Evolutionary conservation across 2,113 vertebrate genomes (phyloP).

Genomic region (Pelusios castaneus): DNA sequence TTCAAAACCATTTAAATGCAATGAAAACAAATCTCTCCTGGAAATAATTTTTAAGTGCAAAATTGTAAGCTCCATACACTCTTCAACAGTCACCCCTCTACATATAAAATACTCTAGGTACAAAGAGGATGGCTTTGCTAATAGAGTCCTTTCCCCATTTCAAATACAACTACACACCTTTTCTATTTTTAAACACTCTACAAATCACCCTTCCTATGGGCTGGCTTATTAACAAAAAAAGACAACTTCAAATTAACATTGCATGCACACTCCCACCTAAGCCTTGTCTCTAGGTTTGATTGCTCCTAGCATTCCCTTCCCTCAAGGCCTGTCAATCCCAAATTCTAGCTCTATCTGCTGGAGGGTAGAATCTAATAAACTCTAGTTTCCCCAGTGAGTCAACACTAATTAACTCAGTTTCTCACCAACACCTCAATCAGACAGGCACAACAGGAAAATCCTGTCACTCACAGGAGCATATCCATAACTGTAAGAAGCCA

Average conservation of each 20-base stretch:
- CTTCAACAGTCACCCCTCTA: fast-evolving
- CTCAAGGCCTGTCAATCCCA: fast-evolving
- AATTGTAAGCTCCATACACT: neutral
- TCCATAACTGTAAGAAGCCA: fast-evolving
- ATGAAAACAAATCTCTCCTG: neutral
- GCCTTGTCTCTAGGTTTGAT: neutral
- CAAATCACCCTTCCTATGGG: neutral
- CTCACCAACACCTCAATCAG: fast-evolving
- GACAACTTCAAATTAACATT: neutral
- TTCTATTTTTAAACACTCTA: neutral
- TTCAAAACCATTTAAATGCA: neutral
- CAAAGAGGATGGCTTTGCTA: fast-evolving
- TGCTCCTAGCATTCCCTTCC: neutral
- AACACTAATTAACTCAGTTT: fast-evolving
- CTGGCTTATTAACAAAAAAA: neutral
- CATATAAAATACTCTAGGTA: fast-evolving
- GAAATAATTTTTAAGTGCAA: neutral
- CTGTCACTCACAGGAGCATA: neutral
- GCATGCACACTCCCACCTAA: neutral
- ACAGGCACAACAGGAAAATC: fast-evolving
- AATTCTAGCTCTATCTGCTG: fast-evolving
- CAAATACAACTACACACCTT: neutral
- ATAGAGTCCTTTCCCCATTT: neutral
- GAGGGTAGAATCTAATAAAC: fast-evolving
- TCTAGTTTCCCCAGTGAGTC: fast-evolving